Conservation (phyloP, 2,113 vertebrate species). For the Eleginops maclovinus region DNA sequence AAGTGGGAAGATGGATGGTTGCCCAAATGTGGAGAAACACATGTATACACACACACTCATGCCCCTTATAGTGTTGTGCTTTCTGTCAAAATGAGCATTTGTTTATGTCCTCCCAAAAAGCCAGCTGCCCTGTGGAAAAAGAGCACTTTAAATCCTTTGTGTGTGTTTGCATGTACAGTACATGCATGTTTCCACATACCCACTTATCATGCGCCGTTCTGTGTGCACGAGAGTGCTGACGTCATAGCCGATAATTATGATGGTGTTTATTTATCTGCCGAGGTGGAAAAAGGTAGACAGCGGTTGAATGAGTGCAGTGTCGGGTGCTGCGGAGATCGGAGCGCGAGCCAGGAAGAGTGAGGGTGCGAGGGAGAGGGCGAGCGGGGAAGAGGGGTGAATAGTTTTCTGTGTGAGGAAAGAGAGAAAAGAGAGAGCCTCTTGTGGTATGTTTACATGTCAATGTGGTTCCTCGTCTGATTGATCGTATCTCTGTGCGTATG, state of each 20-base stretch:
- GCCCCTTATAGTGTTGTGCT: slow-evolving; percentile 29
- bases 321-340: slow-evolving; percentile 10
- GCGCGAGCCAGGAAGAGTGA: slow-evolving; percentile 49
- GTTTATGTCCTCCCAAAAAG: slow-evolving; percentile 25
- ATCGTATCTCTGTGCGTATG: slow-evolving; percentile 43
- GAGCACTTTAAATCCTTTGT: not conserved
- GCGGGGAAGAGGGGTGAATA: slow-evolving; percentile 60
- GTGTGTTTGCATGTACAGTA: not conserved
- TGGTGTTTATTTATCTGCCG: slow-evolving; percentile 76
- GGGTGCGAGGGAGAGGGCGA: slow-evolving; percentile 52
- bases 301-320: slow-evolving; percentile 75
- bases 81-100: slow-evolving; percentile 55
- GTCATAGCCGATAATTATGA: slow-evolving; percentile 69
- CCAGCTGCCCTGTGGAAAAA: slow-evolving; percentile 25
- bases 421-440: slow-evolving; percentile 70
- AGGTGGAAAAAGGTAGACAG: slow-evolving; percentile 67
- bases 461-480: slow-evolving; percentile 60
- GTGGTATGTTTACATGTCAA: slow-evolving; percentile 79
- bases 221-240: slow-evolving; percentile 43
- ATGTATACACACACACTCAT: not conserved
- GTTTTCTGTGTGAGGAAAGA: slow-evolving; percentile 57
- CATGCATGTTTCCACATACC: slow-evolving; percentile 39
- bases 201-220: slow-evolving; percentile 36
- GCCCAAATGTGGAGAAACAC: slow-evolving; percentile 20
- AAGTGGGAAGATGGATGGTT: slow-evolving; percentile 19